Evolutionary conservation across 23 tunicate genomes (phyloP).

Genomic region (Ascidia mentula): DNA sequence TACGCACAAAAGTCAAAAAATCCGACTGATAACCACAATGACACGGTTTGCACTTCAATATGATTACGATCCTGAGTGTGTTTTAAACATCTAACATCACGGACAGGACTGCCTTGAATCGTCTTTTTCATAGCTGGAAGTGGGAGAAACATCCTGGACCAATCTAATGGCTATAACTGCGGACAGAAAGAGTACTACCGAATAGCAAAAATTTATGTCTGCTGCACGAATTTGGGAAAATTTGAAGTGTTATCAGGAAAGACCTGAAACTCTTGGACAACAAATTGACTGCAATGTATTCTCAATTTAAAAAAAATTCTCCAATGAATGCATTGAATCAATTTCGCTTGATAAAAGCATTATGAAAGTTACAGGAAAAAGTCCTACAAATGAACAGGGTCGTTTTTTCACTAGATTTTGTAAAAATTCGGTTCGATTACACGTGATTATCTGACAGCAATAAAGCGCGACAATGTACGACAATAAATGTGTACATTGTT

Average conservation of each 20-base stretch:
- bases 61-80: conserved; percentile 7
- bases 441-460: no score
- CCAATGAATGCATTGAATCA: no score
- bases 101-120: conserved; percentile 9
- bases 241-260: background rate
- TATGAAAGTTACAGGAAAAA: no score
- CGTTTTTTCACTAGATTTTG: no score
- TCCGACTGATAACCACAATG: conserved; percentile 6
- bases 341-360: no score
- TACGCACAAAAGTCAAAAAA: conserved; percentile 9
- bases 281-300: background rate
- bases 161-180: conserved; percentile 10
- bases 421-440: no score
- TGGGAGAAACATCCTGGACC: conserved; percentile 2
- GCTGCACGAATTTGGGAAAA: background rate
- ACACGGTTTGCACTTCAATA: conserved; percentile 8
- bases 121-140: background rate
- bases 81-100: conserved; percentile 2
- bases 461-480: no score
- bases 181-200: conserved; percentile 11
- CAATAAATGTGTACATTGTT: no score
- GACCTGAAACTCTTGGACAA: background rate
- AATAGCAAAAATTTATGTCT: background rate
- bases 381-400: no score
- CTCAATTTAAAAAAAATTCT: no score